These are phyloP conservation scores for Gephyroberyx darwinii DNA, from an alignment of 2,797 vertebrate species.

Conservation along the genomic window DNA sequence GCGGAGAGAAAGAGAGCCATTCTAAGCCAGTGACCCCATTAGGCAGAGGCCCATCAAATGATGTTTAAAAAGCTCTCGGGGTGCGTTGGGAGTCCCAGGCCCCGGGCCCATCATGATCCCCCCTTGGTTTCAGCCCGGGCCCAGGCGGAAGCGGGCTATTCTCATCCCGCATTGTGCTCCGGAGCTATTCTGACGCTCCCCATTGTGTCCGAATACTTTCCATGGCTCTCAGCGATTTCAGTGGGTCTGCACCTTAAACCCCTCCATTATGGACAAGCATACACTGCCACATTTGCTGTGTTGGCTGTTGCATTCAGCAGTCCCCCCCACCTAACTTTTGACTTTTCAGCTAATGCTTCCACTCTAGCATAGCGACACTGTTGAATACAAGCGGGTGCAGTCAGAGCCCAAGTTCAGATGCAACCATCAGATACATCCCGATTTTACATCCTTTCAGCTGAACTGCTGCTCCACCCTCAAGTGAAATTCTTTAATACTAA, in stretches of 20 bases:
- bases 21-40: slow-evolving; percentile 69
- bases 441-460: neutral
- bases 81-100: slow-evolving; percentile 62
- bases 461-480: neutral
- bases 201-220: slow-evolving; percentile 73
- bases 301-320: slow-evolving; percentile 78
- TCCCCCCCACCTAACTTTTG: slow-evolving; percentile 14
- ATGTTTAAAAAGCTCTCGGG: slow-evolving; percentile 70
- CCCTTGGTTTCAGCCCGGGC: slow-evolving; percentile 46
- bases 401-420: neutral
- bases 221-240: slow-evolving; percentile 78
- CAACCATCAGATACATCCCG: fast-evolving
- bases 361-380: neutral
- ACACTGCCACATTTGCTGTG: slow-evolving; percentile 72
- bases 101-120: slow-evolving; percentile 59
- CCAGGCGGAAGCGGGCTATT: slow-evolving; percentile 70
- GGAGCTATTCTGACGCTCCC: slow-evolving; percentile 54
- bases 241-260: slow-evolving; percentile 71
- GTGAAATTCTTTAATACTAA: too few relatives aligned
- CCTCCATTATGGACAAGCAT: slow-evolving; percentile 70
- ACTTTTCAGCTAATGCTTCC: slow-evolving; percentile 39
- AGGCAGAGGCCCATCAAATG: slow-evolving; percentile 46
- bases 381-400: neutral
- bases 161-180: slow-evolving; percentile 65
- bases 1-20: slow-evolving; percentile 44